Base-by-base conservation (phyloP, 2,888 invertebrate species). In the Netelia fuscicornis region DNA sequence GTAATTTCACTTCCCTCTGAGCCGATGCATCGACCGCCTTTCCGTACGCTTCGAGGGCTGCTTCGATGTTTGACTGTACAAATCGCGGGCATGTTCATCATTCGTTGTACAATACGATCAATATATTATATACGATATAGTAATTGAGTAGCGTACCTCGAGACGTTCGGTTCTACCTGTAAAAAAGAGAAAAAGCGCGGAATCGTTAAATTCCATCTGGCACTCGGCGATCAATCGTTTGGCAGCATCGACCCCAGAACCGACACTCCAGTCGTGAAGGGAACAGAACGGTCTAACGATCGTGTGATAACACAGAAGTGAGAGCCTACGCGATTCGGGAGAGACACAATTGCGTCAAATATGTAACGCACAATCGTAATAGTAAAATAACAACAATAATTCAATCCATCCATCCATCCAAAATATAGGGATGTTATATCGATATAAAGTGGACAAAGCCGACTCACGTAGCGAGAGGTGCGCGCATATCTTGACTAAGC, bases 251-350 rank as follows among this genome's bases (percentile, higher is more conserved):
- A 95, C 95, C 9, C 96, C 96, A 20, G 95, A 95, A 88, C 94
- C 94, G 2, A 95, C 94, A 89, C 96, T 95, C 37, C 94, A 94
- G 3, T 96, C 96, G 90, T 96, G 96, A 11, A 96, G 93, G 1
- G 95, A 95, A 91, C 96, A 96, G 90, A 96, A 96, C 54, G 96
- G 96, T 77, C 96, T 94, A 3, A 96, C 95, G 58, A 96, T 96
- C 17, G 96, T 96, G 89, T 96, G 96, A 90, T 96, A 97, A 96
- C 96, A 96, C 65, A 96, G 91, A 20, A 93, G 82, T 17, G 91
- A 89, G 20, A 92, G 87, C 52, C 92, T 87, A 77, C 56, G 44
- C 62, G 64, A 64, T 42, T 56, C 30, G 30, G 20, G 30, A 52
- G 60, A 56, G 30, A 70, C 10, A 60, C 58, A 20, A 65, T 74